These are phyloP conservation scores for Pogoniulus pusillus DNA, from an alignment of 2,797 vertebrate genomes.

Conservation along the genomic window DNA sequence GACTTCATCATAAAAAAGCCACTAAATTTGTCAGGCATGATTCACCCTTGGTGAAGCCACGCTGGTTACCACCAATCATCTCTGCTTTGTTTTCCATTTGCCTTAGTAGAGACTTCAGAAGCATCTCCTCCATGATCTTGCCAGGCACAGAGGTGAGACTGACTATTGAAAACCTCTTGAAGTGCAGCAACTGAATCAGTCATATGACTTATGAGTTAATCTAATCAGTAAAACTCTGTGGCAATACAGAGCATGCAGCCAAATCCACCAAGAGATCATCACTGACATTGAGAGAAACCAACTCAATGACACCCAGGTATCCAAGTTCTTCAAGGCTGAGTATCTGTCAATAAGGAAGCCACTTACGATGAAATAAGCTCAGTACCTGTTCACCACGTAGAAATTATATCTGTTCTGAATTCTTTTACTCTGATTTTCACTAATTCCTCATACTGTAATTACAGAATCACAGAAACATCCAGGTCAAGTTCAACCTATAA, in stretches of 20 bases:
- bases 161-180: neutral
- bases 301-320: conserved; percentile 46
- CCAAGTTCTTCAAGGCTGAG: conserved; percentile 39
- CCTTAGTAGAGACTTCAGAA: no score
- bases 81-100: no score
- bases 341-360: conserved; percentile 24
- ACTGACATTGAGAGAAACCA: conserved; percentile 51
- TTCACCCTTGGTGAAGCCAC: no score
- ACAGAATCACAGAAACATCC: no score
- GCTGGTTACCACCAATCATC: no score
- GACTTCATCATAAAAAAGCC: no score
- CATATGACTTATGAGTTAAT: neutral
- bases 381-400: neutral
- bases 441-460: neutral
- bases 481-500: no score
- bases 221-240: neutral
- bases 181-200: neutral
- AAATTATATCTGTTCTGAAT: neutral
- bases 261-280: conserved; percentile 52
- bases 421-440: neutral
- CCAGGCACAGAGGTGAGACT: no score
- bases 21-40: no score
- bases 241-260: neutral
- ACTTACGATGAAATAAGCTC: neutral
- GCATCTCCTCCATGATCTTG: no score